Percentiles rank a stretch among this genome's conserved stretches.
Conservation (phyloP, 2,797 vertebrate genomes). For the Crocidura indochinensis region DNA sequence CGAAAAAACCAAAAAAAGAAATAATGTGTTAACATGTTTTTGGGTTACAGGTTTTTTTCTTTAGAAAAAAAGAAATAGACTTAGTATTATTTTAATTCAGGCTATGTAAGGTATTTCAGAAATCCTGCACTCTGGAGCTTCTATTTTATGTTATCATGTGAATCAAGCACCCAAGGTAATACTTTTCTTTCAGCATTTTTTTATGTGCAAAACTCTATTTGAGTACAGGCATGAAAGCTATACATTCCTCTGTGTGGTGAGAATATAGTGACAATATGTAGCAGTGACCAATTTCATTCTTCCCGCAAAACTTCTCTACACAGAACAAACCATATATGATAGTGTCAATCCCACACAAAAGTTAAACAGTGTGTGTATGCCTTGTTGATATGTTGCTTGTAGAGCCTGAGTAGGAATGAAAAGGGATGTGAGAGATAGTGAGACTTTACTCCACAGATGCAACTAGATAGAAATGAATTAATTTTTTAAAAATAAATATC, state of each 20-base stretch:
- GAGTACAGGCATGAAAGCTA: not conserved
- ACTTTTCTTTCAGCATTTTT: not conserved
- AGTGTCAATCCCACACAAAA: not conserved
- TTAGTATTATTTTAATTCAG: conserved; percentile 54
- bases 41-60: conserved; percentile 20
- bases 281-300: not conserved
- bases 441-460: not conserved
- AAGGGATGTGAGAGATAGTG: not conserved
- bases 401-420: not conserved
- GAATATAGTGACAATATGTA: not conserved
- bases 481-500: not conserved
- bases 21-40: not conserved
- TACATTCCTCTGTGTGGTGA: not conserved
- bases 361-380: not conserved
- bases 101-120: conserved; percentile 48
- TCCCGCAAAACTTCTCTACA: not conserved
- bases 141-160: conserved; percentile 15
- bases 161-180: conserved; percentile 6
- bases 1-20: too few species aligned
- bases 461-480: not conserved
- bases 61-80: conserved; percentile 21
- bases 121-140: not conserved
- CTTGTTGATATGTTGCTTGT: too few species aligned
- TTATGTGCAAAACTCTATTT: not conserved
- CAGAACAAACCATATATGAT: not conserved